Evolutionary conservation across 2,888 invertebrate genomes (phyloP), one percentile per base, ranked within the genome.

Genomic region (Phania funesta): DNA sequence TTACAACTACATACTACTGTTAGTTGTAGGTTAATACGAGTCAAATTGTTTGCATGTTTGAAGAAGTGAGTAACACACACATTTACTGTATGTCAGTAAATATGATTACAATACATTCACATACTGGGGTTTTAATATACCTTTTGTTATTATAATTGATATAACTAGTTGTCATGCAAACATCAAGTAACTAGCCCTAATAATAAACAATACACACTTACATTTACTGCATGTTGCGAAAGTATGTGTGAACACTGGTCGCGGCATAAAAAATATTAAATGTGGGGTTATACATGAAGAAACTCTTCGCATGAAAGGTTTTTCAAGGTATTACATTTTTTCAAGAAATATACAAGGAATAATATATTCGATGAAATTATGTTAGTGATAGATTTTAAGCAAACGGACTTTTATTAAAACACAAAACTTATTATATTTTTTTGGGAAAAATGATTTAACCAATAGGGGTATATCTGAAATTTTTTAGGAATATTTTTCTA

Each of bases 141-240:
- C 85, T 86, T 88, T 86, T 88, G 89, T 88, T 89, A 89, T 87
- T 87, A 88, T 88, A 88, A 88, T 88, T 88, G 88, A 86, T 88
- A 88, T 88, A 87, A 86, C 83, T 85, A 85, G 86, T 87, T 87
- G 87, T 87, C 88, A 88, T 89, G 88, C 88, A 86, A 88, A 77
- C 83, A 60, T 80, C 76, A 74, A 77, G 80, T 83, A 80, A 80
- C 80, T 80, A 77, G 77, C 83, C 77, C 80, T 77, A 70, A 76
- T 80, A 77, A 71, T 73, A 71, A 79, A 79, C 58, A 73, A 62
- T 29, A 48, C n/a, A 26, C 11, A 32, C 26, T 35, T 11, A 29
- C 38, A 74, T 46, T 22, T 9, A 35, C 24, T 22, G 50, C 16
- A 11, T 35, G 16, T 20, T 29, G 13, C n/a, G 16, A 11, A 3